These are phyloP conservation scores for Bergia sp. DNA, from an alignment of 92 coral and sea anemone genomes.

Conservation along the genomic window DNA sequence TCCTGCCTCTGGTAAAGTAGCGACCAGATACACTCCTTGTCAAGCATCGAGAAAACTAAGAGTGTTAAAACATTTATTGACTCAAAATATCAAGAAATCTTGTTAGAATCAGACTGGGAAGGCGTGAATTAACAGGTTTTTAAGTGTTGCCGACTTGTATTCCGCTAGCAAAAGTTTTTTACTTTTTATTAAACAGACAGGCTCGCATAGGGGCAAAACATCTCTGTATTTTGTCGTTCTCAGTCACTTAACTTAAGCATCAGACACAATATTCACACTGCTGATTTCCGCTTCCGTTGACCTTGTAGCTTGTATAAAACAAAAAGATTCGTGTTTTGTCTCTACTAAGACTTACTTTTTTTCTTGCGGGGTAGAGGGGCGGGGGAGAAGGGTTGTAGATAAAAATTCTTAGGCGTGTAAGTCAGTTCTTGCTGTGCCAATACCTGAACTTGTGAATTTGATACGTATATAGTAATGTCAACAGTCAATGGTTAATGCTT, in stretches of 20 bases:
- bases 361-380: no score
- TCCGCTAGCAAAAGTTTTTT: not conserved
- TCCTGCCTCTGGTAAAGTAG: no score
- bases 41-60: no score
- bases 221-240: not conserved
- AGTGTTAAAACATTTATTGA: no score
- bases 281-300: conserved; percentile 30
- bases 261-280: conserved; percentile 26
- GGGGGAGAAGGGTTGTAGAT: no score
- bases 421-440: not conserved
- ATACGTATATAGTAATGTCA: not conserved
- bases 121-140: not conserved
- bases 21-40: no score
- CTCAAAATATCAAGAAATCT: no score
- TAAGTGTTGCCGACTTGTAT: not conserved
- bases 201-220: not conserved
- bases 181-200: not conserved
- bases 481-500: not conserved
- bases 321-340: not conserved
- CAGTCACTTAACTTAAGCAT: not conserved
- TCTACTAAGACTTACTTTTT: not conserved
- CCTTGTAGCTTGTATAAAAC: not conserved
- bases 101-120: not conserved
- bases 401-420: not conserved
- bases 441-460: conserved; percentile 1